Conservation (phyloP, 2,797 vertebrate genomes). For the Falco naumanni region DNA sequence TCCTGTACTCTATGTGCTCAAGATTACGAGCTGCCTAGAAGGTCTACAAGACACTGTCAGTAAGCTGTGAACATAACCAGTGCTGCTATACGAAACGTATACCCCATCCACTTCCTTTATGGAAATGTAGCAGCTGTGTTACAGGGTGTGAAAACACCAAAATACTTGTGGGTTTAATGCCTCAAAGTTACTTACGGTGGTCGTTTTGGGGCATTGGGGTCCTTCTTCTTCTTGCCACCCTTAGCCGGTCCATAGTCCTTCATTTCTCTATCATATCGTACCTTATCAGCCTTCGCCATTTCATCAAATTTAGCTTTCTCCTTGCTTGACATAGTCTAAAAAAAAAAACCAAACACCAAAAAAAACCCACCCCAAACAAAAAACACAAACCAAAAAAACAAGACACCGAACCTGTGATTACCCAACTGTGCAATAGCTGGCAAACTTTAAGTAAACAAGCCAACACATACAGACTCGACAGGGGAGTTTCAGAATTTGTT, state of each 20-base stretch:
- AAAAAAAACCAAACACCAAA: not conserved
- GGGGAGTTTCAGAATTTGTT: slow-evolving; percentile 7
- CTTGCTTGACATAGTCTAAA: slow-evolving; percentile 86
- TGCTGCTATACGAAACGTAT: not conserved
- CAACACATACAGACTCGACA: not conserved
- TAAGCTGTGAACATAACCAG: not conserved
- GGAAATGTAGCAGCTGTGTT: not conserved
- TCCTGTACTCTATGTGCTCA: not conserved
- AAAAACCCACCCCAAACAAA: not conserved
- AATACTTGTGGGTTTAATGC: not conserved
- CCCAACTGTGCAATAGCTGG: slow-evolving; percentile 14
- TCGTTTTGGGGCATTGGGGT: slow-evolving; percentile 87
- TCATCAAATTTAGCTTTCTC: slow-evolving; percentile 89
- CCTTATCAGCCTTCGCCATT: slow-evolving; percentile 87
- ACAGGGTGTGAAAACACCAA: not conserved
- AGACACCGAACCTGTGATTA: not conserved
- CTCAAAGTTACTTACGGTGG: slow-evolving; percentile 81
- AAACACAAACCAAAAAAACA: not conserved
- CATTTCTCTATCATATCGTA: slow-evolving; percentile 88
- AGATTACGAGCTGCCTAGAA: not conserved
- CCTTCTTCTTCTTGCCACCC: slow-evolving; percentile 88
- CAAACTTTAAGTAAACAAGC: slow-evolving; percentile 51
- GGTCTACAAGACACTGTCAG: not conserved
- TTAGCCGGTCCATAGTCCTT: slow-evolving; percentile 86
- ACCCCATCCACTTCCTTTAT: not conserved